These are phyloP conservation scores for Polia nebulosa DNA, from an alignment of 2,888 invertebrate genomes.

Conservation along the genomic window DNA sequence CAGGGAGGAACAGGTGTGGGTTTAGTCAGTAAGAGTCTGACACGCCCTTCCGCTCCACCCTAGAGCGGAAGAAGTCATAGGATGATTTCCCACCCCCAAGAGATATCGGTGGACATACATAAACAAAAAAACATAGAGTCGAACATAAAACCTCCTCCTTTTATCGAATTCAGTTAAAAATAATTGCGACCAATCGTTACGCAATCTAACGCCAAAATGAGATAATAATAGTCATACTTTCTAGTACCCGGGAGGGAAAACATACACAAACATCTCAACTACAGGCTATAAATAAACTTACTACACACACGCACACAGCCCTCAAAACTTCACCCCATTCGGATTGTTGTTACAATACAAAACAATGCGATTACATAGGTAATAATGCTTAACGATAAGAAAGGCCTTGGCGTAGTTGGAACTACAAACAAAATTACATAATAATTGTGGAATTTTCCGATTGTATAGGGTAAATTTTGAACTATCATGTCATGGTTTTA, in stretches of 20 bases:
- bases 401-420: constrained; percentile 36
- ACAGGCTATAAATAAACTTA: constrained; percentile 25
- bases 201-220: too few relatives aligned
- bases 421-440: constrained; percentile 49
- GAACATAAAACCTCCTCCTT: too few relatives aligned
- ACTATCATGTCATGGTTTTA: constrained; percentile 30
- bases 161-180: too few relatives aligned
- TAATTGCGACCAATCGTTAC: too few relatives aligned
- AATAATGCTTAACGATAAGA: constrained; percentile 28
- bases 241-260: not conserved
- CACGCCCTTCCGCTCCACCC: too few relatives aligned
- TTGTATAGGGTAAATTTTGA: constrained; percentile 37
- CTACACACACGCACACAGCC: constrained; percentile 4
- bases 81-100: too few relatives aligned
- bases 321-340: constrained; percentile 12
- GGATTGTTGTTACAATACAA: constrained; percentile 10
- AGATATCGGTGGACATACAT: too few relatives aligned
- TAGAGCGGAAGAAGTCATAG: too few relatives aligned
- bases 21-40: too few relatives aligned
- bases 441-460: constrained; percentile 35
- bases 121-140: too few relatives aligned
- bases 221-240: too few relatives aligned
- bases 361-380: constrained; percentile 34
- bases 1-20: too few relatives aligned
- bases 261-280: not conserved